Conservation (phyloP, 2,888 invertebrate genomes). For the Andrena bicolor region DNA sequence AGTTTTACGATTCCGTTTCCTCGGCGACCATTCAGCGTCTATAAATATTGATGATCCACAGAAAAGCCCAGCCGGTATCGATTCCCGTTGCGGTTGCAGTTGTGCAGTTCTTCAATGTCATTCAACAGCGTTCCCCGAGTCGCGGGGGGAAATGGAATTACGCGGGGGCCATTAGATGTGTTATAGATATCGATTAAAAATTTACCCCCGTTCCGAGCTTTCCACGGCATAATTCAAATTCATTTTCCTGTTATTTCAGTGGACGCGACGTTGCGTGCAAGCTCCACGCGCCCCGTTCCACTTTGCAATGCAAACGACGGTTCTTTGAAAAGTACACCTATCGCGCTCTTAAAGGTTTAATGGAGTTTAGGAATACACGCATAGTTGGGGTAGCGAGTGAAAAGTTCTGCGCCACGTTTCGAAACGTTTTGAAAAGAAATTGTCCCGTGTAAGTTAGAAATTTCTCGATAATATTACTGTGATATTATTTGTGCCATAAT, state of each 20-base stretch:
- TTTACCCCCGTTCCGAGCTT: not conserved
- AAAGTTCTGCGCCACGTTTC: too few species aligned
- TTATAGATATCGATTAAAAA: constrained; percentile 11
- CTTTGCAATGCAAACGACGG: constrained; percentile 27
- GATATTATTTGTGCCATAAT: too few species aligned
- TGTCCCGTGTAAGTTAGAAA: too few species aligned
- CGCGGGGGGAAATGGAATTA: not conserved
- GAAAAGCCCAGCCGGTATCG: constrained; percentile 1
- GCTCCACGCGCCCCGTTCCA: constrained; percentile 1
- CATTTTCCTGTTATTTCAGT: not conserved
- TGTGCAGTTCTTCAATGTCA: constrained; percentile 24
- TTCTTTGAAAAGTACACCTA: constrained; percentile 23
- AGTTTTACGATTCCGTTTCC: not conserved
- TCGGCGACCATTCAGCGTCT: not conserved
- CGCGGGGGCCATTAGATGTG: not conserved
- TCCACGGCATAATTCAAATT: not conserved
- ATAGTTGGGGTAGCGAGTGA: not conserved
- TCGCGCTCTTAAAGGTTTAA: constrained; percentile 17
- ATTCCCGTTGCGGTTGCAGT: not conserved
- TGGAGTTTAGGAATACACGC: constrained; percentile 3
- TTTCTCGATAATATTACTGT: too few species aligned
- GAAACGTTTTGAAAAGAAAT: too few species aligned
- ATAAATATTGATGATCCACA: constrained; percentile 16
- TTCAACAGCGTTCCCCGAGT: not conserved
- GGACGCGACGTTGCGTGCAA: constrained; percentile 17